These are phyloP conservation scores for Charadrius vociferus DNA, from an alignment of 2,113 vertebrate genomes.

Conservation along the genomic window DNA sequence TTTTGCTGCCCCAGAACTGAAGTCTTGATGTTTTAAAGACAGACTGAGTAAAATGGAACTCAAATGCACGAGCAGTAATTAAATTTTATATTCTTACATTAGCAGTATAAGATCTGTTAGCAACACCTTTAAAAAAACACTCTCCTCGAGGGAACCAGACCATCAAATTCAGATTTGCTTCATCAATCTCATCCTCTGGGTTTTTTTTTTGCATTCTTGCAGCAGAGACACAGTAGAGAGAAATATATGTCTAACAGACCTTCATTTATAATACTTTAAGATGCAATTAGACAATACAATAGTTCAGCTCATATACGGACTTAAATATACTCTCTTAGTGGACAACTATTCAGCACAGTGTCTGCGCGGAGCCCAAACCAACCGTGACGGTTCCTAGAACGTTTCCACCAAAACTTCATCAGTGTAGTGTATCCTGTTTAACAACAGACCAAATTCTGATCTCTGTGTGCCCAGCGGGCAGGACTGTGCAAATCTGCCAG, in stretches of 20 bases:
- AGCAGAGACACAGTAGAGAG: background rate
- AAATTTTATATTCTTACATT: background rate
- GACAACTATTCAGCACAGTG: background rate
- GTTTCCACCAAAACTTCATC: background rate
- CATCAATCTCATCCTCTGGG: background rate
- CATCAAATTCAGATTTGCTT: background rate
- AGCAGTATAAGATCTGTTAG: background rate
- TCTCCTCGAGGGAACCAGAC: background rate
- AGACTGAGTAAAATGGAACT: background rate
- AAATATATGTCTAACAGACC: background rate
- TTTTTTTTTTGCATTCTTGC: background rate
- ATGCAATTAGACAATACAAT: background rate
- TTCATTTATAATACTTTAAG: background rate
- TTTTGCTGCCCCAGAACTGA: background rate
- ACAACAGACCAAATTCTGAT: background rate
- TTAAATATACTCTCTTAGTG: background rate
- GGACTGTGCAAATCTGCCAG: background rate
- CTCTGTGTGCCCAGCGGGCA: background rate
- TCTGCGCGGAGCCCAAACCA: background rate
- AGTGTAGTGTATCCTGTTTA: rapidly evolving
- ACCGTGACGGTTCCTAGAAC: rapidly evolving
- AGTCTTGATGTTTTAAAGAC: background rate
- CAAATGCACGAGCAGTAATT: background rate
- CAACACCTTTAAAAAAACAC: background rate
- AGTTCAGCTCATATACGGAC: background rate